phyloP scores from a whole-genome alignment of 2,888 invertebrate species.

The Timandra comae region DNA sequence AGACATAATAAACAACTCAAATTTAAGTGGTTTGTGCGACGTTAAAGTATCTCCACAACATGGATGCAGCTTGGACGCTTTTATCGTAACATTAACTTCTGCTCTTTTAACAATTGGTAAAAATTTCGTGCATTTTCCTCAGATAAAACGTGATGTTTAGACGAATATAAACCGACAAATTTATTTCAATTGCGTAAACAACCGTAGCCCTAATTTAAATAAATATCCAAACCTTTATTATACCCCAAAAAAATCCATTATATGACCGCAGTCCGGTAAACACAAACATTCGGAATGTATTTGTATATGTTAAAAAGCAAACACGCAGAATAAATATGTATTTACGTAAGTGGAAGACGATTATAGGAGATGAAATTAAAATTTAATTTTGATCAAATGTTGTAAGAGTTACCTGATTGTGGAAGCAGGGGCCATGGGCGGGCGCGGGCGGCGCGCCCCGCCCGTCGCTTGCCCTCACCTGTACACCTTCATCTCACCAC shows the following conservation, averaged over 20 bases:
- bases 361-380: not conserved
- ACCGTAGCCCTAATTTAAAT: too few species aligned
- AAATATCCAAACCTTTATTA: too few species aligned
- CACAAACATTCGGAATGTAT: too few species aligned
- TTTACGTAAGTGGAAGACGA: not conserved
- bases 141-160: too few species aligned
- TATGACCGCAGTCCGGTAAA: too few species aligned
- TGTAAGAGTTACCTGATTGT: constrained; percentile 43
- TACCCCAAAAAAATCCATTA: too few species aligned
- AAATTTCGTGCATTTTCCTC: too few species aligned
- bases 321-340: too few species aligned
- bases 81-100: not conserved
- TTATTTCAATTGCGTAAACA: too few species aligned
- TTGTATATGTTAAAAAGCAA: too few species aligned
- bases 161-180: too few species aligned
- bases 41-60: constrained; percentile 20
- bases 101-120: too few species aligned
- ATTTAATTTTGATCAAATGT: not conserved
- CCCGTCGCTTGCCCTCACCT: constrained; percentile 72
- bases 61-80: constrained; percentile 18
- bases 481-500: constrained; percentile 50
- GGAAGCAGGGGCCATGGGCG: constrained; percentile 67
- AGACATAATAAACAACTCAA: constrained; percentile 25
- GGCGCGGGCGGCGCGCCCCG: constrained; percentile 64
- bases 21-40: constrained; percentile 24